phyloP scores from a whole-genome alignment of 2,888 invertebrate species.

The Mechanitis messenoides region DNA sequence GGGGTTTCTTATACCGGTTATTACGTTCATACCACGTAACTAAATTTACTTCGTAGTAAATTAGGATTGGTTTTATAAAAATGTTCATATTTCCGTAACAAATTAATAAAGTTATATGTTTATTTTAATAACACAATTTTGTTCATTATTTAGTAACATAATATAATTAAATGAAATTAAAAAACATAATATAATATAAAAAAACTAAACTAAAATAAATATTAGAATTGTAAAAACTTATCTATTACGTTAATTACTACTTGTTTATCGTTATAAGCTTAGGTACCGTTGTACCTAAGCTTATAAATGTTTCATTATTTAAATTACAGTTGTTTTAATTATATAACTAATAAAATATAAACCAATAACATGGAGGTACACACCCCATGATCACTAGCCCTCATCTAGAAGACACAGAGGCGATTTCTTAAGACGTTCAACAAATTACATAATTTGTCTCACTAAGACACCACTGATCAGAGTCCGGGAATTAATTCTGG shows the following conservation, averaged over 20 bases:
- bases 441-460: conserved; percentile 66
- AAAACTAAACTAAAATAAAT: no score
- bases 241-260: not conserved
- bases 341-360: not conserved
- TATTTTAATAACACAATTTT: no score
- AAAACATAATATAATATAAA: no score
- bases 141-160: no score
- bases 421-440: conserved; percentile 49
- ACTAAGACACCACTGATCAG: conserved; percentile 48
- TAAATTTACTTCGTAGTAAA: conserved; percentile 21
- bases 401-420: conserved; percentile 27
- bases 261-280: no score
- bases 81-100: not conserved
- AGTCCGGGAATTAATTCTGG: conserved; percentile 38
- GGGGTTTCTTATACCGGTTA: conserved; percentile 59
- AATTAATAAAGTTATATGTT: not conserved
- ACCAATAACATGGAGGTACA: not conserved
- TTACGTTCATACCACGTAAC: conserved; percentile 29
- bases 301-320: not conserved
- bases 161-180: no score
- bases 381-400: conserved; percentile 14
- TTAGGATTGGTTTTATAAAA: conserved; percentile 6
- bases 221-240: no score
- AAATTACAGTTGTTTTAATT: not conserved
- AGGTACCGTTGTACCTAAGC: not conserved